Conservation (phyloP, 2,888 invertebrate species). For the Autographa gamma region DNA sequence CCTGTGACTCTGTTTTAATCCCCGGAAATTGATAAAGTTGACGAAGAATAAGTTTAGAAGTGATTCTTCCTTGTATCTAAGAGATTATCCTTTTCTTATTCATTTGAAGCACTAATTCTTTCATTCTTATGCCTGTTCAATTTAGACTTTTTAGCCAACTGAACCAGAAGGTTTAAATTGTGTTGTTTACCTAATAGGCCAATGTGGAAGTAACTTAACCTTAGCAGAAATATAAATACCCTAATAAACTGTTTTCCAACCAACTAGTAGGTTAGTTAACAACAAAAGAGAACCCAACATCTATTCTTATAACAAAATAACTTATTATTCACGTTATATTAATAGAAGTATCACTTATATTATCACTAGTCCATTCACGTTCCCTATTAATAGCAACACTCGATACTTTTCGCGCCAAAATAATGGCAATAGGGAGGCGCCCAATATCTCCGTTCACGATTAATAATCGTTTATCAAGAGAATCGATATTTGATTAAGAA, state of each 20-base stretch:
- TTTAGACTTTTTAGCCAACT: no score
- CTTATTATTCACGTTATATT: background rate
- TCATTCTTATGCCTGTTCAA: no score
- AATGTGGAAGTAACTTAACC: no score
- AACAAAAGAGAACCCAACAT: no score
- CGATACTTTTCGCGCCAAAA: background rate
- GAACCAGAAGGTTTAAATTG: no score
- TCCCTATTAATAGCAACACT: background rate
- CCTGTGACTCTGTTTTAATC: background rate
- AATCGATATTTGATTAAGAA: constrained; percentile 1
- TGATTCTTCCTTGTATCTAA: background rate
- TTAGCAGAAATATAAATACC: no score
- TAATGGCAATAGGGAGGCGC: background rate
- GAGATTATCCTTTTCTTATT: no score
- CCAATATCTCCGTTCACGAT: background rate
- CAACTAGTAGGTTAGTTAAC: no score
- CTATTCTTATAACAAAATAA: no score
- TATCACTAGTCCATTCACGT: background rate
- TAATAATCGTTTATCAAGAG: background rate
- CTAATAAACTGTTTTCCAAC: no score
- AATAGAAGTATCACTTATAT: background rate
- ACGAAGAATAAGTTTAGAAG: background rate
- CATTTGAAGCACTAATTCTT: no score
- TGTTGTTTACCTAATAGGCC: no score
- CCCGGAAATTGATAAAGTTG: background rate